Evolutionary conservation across 2,888 invertebrate species (phyloP).

Genomic region (Anorthoa munda): DNA sequence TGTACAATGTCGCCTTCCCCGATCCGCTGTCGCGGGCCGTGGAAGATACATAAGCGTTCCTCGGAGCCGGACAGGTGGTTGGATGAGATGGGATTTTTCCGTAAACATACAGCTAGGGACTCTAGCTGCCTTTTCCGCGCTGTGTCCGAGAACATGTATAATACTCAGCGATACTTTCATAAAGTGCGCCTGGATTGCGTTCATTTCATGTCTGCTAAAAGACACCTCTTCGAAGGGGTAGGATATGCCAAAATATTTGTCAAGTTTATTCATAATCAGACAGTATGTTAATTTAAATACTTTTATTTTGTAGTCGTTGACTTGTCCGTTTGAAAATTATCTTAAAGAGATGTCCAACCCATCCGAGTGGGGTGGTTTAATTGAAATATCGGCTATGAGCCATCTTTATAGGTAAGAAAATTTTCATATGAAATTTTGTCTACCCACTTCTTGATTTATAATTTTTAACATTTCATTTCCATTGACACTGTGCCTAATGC

Average conservation of each 20-base stretch:
- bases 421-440: conserved; percentile 55
- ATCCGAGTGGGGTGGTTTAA: conserved; percentile 93
- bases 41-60: conserved; percentile 88
- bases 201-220: conserved; percentile 93
- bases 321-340: conserved; percentile 92
- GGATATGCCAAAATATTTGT: conserved; percentile 68
- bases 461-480: conserved; percentile 38
- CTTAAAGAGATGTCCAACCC: conserved; percentile 93
- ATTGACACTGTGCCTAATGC: conserved; percentile 56
- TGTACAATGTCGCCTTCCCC: conserved; percentile 87
- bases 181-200: conserved; percentile 94
- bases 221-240: conserved; percentile 92
- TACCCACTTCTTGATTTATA: conserved; percentile 59
- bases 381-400: conserved; percentile 94
- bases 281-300: conserved; percentile 61
- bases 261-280: conserved; percentile 48
- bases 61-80: conserved; percentile 94
- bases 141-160: conserved; percentile 95
- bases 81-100: conserved; percentile 94
- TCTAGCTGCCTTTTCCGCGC: conserved; percentile 97
- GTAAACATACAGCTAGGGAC: conserved; percentile 97
- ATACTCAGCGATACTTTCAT: conserved; percentile 93
- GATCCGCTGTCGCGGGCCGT: conserved; percentile 87
- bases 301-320: conserved; percentile 91
- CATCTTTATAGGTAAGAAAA: conserved; percentile 92